These are phyloP conservation scores for Columba guinea DNA, from an alignment of 2,797 vertebrate genomes.

Conservation along the genomic window DNA sequence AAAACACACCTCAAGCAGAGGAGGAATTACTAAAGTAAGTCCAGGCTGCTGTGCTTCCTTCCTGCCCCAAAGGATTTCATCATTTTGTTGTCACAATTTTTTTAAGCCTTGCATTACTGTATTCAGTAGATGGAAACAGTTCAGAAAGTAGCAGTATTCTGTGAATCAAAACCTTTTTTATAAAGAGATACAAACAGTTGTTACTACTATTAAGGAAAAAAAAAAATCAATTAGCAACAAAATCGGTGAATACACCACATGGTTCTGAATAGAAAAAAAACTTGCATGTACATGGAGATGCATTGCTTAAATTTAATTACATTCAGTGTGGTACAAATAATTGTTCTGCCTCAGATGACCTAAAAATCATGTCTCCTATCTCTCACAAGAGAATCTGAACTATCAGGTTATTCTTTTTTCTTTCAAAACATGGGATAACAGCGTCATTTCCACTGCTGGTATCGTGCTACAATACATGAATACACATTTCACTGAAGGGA, in stretches of 20 bases:
- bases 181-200: not conserved
- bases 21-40: conserved; percentile 42
- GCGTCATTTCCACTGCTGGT: not conserved
- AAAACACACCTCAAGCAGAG: not conserved
- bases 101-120: not conserved
- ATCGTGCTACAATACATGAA: not conserved
- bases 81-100: not conserved
- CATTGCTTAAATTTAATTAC: not conserved
- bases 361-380: not conserved
- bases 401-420: not conserved
- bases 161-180: not conserved
- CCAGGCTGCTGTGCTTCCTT: not conserved
- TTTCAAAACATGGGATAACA: not conserved
- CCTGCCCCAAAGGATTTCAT: not conserved
- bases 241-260: not conserved
- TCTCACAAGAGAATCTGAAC: not conserved
- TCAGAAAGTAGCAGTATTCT: not conserved
- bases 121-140: not conserved
- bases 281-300: not conserved
- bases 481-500: not conserved
- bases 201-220: not conserved
- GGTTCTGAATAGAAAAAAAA: not conserved
- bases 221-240: not conserved
- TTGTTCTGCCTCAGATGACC: not conserved
- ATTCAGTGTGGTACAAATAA: not conserved